Base-by-base conservation (phyloP, 1,140 invertebrate species). In the Lerema accius region DNA sequence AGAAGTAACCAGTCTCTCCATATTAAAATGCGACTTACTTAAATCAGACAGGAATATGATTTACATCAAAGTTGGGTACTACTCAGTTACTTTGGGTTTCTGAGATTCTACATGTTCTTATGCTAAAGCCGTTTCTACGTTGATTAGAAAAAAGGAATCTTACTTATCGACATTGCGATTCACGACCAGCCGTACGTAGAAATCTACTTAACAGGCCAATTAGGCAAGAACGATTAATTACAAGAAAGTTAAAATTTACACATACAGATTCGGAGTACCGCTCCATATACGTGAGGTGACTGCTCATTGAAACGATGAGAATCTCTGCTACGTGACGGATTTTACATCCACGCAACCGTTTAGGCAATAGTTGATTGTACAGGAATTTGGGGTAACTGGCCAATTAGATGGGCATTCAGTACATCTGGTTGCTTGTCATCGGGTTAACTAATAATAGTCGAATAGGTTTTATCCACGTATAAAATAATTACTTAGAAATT, bases 201-300 rank as follows among this genome's bases (percentile, higher is more conserved):
- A 69, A 65, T 62, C 67, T 65, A 70, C 58, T 67, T 63, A 35
- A 40, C 45, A 13, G 55, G 28, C 46, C 68, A 73, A 71, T 73
- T 76, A 71, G 43, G 58, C 28, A 64, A 69, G 55, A 46, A 43
- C 68, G 56, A 71, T 82, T 83, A 81, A 80, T 80, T 77, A 80
- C 56, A 72, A 70, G 70, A 76, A 81, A 78, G 76, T 71, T 75
- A 75, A 80, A 71, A 79, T 78, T 82, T 79, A 82, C 65, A 69
- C 56, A 74, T 76, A 81, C 68, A 73, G 62, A 80, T 80, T 73
- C 64, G 65, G 10, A 23, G 23, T 62, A 39, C 26, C 69, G 67
- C 63, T 73, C 69, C 66, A 67, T 62, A 73, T 80, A 83, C 82
- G 82, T 85, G 82, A 63, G 16, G 4, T 14, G 81, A 58, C 35